A percentile compares a stretch with the other conserved stretches of the same genome.
Evolutionary conservation across 1,140 invertebrate genomes (phyloP).

Genomic region (Caenorhabditis briggsae): DNA sequence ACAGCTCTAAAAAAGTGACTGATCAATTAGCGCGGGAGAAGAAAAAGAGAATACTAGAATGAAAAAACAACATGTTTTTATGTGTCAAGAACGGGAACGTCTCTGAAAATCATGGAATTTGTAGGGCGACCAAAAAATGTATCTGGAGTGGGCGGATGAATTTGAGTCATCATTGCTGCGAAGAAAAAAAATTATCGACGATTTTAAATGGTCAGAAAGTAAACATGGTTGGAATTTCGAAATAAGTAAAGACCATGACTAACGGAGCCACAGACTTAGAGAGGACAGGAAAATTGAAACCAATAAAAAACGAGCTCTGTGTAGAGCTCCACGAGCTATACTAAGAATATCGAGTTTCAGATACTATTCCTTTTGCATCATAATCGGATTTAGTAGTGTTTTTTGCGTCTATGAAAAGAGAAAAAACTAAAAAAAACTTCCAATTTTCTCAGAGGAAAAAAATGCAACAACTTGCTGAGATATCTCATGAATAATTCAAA

Average conservation of each 20-base stretch:
- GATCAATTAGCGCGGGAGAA: slow-evolving; percentile 6
- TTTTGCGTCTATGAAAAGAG: background rate
- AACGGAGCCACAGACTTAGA: background rate
- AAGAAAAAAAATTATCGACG: background rate
- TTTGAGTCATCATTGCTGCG: background rate
- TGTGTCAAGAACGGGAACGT: background rate
- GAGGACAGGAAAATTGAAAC: background rate
- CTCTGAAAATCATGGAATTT: slow-evolving; percentile 14
- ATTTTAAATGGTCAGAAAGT: slow-evolving; percentile 29
- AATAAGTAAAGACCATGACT: background rate
- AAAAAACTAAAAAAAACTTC: slow-evolving; percentile 1
- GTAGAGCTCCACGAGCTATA: background rate
- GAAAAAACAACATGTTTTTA: slow-evolving; percentile 20
- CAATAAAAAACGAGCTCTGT: background rate
- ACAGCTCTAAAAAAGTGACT: background rate
- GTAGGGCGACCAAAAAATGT: slow-evolving; percentile 8
- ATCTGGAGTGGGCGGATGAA: slow-evolving; percentile 14
- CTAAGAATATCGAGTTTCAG: background rate
- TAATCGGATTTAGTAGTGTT: background rate
- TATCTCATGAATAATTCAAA: slow-evolving; percentile 18
- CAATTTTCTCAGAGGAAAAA: background rate
- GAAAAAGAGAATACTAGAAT: background rate
- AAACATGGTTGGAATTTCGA: slow-evolving; percentile 19
- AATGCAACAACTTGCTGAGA: background rate
- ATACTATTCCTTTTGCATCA: background rate